These are phyloP conservation scores for Tipula helvola DNA, from an alignment of 2,888 invertebrate species.

Conservation along the genomic window DNA sequence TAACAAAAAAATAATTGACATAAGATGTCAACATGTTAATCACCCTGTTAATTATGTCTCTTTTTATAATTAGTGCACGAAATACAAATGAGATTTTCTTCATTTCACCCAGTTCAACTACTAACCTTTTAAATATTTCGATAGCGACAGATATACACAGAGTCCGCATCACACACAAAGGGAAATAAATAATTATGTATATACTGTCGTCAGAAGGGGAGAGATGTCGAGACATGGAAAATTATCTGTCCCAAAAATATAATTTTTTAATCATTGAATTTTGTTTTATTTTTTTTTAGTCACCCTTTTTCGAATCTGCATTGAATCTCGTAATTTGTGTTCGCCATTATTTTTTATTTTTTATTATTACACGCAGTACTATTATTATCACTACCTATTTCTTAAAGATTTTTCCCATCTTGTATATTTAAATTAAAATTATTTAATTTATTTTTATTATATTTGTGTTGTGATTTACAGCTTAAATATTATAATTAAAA, in stretches of 20 bases:
- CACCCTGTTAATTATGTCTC: conserved; percentile 7
- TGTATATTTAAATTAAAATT: background rate
- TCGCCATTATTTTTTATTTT: background rate
- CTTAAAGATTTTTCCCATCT: background rate
- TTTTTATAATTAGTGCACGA: background rate
- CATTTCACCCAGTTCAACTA: background rate
- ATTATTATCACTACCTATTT: background rate
- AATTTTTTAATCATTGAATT: background rate
- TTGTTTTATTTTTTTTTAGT: background rate
- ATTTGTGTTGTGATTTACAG: background rate
- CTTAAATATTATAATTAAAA: conserved; percentile 4
- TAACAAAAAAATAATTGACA: background rate
- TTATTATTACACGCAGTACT: background rate
- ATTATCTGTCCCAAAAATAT: background rate
- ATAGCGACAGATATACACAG: background rate
- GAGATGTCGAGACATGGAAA: background rate
- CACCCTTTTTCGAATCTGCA: background rate
- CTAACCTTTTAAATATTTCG: background rate
- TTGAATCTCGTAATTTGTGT: background rate
- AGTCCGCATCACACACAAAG: background rate
- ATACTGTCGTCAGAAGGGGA: background rate
- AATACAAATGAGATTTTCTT: background rate
- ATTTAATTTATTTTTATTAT: background rate
- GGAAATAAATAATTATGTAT: background rate
- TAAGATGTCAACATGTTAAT: conserved; percentile 10